Base-by-base conservation (phyloP, 2,797 vertebrate species). In the Scolopax bukidnonensis region DNA sequence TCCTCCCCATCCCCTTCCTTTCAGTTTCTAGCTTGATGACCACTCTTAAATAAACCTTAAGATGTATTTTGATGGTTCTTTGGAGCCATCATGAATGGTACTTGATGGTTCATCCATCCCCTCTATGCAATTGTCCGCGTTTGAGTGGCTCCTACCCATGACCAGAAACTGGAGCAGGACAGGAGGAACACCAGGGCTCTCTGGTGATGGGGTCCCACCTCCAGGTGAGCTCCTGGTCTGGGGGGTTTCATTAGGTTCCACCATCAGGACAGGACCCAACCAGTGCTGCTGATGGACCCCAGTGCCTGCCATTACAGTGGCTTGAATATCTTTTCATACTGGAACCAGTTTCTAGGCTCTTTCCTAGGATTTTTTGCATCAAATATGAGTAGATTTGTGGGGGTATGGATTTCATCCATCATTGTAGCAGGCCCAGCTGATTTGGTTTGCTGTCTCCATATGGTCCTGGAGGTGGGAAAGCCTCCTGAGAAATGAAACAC, bases 91-190 rank as follows among this genome's bases (percentile, higher is more conserved):
- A 4, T 30, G 51, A 30, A 30, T 53, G 48, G 17, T 33, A 10
- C 51, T 30, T 53, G 51, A 18, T 53, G 43, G 15, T 33, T 13
- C 24, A 7, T 53, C 50, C n/a, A 4, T 53, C 48, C 28, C 9
- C 45, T 38, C 28, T 5, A 12, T 6, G 36, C 0, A 8, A 12
- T n/a, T 24, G 16, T 24, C 41, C 17, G n/a, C 1, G 0, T 71
- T 43, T 40, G 32, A 32, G 61, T 20, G 40, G 21, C 32, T 53
- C 25, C 30, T 53, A 9, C 18, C 64, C 21, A 11, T 57, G 56
- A 32, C 17, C 32, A 45, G 38, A 21, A 47, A 18, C 16, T 14
- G 24, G 33, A 60, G 64, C 19, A 60, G 64, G 33, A 53, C 14
- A 16, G 28, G 53, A 60, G 69, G 24, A 75, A 4, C n/a, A 28